phyloP scores from a whole-genome alignment of 1,140 invertebrate species.

The Tachypleus tridentatus region DNA sequence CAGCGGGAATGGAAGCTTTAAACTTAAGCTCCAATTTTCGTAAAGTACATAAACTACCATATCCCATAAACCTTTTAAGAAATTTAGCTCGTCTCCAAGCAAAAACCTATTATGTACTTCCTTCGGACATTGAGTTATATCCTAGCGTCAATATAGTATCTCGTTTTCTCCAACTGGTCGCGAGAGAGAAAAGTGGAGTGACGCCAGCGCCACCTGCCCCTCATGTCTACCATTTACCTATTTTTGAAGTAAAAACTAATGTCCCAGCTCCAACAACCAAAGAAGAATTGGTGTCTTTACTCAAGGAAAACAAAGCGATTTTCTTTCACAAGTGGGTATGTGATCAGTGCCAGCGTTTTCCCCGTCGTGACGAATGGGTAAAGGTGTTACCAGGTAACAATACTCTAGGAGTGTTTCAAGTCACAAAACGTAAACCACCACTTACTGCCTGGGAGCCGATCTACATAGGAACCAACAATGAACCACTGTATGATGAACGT shows the following conservation, averaged over 20 bases:
- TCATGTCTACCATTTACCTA: slow-evolving; percentile 58
- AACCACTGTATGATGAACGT: slow-evolving; percentile 64
- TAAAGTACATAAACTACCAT: slow-evolving; percentile 2
- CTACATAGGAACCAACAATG: slow-evolving; percentile 62
- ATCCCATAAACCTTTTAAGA: slow-evolving; percentile 30
- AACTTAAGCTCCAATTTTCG: neutral
- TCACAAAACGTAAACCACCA: slow-evolving; percentile 62
- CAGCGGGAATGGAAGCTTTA: neutral
- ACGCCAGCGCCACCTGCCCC: neutral
- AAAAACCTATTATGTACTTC: slow-evolving; percentile 27
- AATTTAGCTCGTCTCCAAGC: slow-evolving; percentile 27
- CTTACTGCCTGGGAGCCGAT: slow-evolving; percentile 71
- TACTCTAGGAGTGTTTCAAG: slow-evolving; percentile 62
- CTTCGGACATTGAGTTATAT: slow-evolving; percentile 30
- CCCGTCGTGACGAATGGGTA: slow-evolving; percentile 55
- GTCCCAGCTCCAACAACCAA: slow-evolving; percentile 59
- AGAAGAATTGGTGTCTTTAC: slow-evolving; percentile 44
- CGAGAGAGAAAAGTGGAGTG: neutral
- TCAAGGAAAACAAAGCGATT: slow-evolving; percentile 46
- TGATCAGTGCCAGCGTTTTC: slow-evolving; percentile 74
- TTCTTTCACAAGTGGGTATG: slow-evolving; percentile 85
- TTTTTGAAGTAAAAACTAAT: slow-evolving; percentile 60
- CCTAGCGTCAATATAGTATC: slow-evolving; percentile 26
- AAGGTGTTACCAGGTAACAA: slow-evolving; percentile 39
- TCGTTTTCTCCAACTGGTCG: slow-evolving; percentile 14